Evolutionary conservation across 1,140 invertebrate species (phyloP).

Genomic region (Achatina immaculata): DNA sequence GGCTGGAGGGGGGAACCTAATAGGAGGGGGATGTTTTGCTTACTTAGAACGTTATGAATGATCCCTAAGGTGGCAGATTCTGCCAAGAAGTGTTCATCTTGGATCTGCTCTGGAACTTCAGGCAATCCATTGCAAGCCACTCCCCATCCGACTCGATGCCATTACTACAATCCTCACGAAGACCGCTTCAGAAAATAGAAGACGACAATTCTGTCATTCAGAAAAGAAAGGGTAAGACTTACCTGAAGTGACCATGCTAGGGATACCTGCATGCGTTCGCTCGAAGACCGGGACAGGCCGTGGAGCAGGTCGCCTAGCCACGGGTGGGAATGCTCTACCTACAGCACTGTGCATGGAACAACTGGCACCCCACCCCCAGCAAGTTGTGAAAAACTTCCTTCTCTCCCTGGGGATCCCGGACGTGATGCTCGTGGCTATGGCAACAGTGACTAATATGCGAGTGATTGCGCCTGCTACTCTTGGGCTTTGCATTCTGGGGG

Average conservation of each 20-base stretch:
- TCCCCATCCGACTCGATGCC: no score
- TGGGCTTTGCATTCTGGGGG: slow-evolving; percentile 22
- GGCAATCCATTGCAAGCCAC: no score
- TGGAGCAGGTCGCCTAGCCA: neutral
- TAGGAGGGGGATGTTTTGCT: no score
- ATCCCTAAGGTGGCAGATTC: no score
- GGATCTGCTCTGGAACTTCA: no score
- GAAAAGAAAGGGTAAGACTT: no score
- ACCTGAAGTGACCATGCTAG: slow-evolving; percentile 12
- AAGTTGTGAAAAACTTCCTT: neutral
- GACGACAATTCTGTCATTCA: no score
- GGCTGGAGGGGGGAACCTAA: no score
- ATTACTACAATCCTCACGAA: no score
- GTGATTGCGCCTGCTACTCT: slow-evolving; percentile 7
- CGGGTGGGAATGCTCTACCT: neutral
- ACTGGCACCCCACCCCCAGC: slow-evolving; percentile 15
- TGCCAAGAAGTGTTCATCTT: no score
- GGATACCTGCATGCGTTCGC: neutral
- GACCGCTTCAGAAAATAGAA: no score
- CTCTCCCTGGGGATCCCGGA: neutral
- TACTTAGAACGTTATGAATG: no score
- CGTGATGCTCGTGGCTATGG: neutral
- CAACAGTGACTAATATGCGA: neutral
- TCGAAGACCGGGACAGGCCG: neutral
- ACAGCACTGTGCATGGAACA: slow-evolving; percentile 10